Evolutionary conservation across 2,113 vertebrate genomes (phyloP).

Genomic region (Mystacornis crossleyi): DNA sequence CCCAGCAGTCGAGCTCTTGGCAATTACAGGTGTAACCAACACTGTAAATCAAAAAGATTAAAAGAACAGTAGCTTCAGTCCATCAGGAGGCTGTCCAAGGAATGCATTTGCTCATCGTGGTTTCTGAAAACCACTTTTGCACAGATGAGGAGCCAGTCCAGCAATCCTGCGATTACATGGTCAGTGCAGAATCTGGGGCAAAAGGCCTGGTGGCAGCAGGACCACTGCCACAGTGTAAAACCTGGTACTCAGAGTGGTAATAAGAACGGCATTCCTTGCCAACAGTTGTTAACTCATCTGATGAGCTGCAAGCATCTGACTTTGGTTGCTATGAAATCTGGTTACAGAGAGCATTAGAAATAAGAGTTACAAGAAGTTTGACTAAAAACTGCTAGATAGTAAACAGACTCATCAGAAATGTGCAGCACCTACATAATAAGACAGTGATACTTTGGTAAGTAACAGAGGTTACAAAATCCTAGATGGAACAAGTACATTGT

Average conservation of each 20-base stretch:
- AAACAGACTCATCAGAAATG: not conserved
- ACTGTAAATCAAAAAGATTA: not conserved
- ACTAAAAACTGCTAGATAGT: not conserved
- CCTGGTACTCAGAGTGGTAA: not conserved
- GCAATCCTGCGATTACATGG: not conserved
- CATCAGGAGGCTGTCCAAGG: not conserved
- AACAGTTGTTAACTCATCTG: not conserved
- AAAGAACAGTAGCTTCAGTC: not conserved
- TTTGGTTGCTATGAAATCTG: slow-evolving; percentile 1
- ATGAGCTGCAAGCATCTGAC: not conserved
- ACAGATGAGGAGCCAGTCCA: not conserved
- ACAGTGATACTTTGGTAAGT: not conserved
- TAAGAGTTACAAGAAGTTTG: not conserved
- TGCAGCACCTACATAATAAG: not conserved
- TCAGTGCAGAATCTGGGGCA: not conserved
- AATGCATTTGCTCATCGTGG: not conserved
- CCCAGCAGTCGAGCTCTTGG: not conserved
- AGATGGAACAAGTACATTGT: not conserved
- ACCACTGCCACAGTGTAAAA: not conserved
- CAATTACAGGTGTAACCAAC: not conserved
- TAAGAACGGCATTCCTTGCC: not conserved
- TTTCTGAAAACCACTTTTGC: not conserved
- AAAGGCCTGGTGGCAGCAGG: not conserved
- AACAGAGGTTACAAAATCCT: not conserved
- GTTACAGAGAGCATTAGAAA: not conserved